Conservation (phyloP, 2,797 vertebrate genomes). For the Myripristis jacobus region DNA sequence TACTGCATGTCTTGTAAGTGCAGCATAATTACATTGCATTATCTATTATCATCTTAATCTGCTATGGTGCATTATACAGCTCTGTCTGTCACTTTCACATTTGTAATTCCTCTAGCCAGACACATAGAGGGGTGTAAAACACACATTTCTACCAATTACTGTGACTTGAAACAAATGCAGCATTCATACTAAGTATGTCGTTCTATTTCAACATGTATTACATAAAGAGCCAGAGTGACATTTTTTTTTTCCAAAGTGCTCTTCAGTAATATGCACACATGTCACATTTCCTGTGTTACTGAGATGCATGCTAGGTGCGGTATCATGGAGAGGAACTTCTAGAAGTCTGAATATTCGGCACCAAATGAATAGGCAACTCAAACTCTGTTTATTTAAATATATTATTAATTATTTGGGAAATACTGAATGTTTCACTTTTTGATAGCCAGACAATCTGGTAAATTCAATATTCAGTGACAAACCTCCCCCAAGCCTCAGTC, state of each 20-base stretch:
- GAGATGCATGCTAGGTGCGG: neutral
- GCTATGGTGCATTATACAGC: constrained; percentile 36
- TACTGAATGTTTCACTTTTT: neutral
- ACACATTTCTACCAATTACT: neutral
- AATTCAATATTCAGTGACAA: neutral
- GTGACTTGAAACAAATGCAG: too few relatives aligned
- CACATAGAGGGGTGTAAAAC: constrained; percentile 2
- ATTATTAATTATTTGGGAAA: neutral
- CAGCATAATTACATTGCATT: constrained; percentile 40
- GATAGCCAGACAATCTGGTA: neutral
- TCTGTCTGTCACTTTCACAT: constrained; percentile 28
- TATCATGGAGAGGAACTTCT: neutral
- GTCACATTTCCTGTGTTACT: constrained; percentile 7
- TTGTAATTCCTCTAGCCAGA: neutral
- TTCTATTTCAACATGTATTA: too few relatives aligned
- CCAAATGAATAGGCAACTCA: neutral
- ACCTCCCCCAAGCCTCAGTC: neutral
- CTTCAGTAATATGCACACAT: neutral
- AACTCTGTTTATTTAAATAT: neutral
- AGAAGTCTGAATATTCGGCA: constrained; percentile 26
- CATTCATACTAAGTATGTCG: too few relatives aligned
- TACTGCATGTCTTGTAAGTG: constrained; percentile 17
- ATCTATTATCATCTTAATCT: constrained; percentile 58
- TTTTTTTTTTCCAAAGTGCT: neutral
- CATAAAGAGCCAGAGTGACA: too few relatives aligned